phyloP scores from a whole-genome alignment of 2,888 invertebrate species.

The Agelastica alni region DNA sequence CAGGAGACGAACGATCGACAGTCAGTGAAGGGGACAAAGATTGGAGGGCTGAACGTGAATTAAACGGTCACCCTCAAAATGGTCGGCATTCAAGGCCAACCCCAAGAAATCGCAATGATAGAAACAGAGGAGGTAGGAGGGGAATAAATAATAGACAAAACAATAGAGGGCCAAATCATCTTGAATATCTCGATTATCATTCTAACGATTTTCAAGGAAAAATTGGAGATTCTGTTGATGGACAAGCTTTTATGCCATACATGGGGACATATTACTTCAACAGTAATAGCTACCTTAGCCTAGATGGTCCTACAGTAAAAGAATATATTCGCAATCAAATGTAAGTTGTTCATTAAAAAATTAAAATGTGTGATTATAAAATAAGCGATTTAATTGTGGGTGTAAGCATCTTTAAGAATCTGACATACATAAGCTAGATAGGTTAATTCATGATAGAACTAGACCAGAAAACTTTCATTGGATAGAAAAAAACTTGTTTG shows the following conservation, averaged over 20 bases:
- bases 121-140: slow-evolving; percentile 58
- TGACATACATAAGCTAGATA: no score
- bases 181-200: slow-evolving; percentile 59
- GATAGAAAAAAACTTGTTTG: no score
- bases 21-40: slow-evolving; percentile 53
- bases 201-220: slow-evolving; percentile 35
- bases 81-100: slow-evolving; percentile 53
- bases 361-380: no score
- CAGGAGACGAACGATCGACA: slow-evolving; percentile 50
- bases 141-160: slow-evolving; percentile 56
- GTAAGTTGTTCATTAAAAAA: no score
- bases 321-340: slow-evolving; percentile 89
- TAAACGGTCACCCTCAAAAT: slow-evolving; percentile 39
- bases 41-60: slow-evolving; percentile 49
- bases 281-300: slow-evolving; percentile 54
- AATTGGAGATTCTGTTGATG: slow-evolving; percentile 34
- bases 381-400: no score
- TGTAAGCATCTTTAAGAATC: no score
- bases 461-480: no score
- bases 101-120: slow-evolving; percentile 57
- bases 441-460: no score
- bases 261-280: slow-evolving; percentile 68
- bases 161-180: slow-evolving; percentile 56
- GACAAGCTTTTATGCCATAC: slow-evolving; percentile 57
- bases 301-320: slow-evolving; percentile 66